A percentile compares a stretch with the other conserved stretches of the same genome.
These are phyloP conservation scores for Chloroceryle aenea DNA, from an alignment of 2,113 vertebrate species.

Conservation along the genomic window DNA sequence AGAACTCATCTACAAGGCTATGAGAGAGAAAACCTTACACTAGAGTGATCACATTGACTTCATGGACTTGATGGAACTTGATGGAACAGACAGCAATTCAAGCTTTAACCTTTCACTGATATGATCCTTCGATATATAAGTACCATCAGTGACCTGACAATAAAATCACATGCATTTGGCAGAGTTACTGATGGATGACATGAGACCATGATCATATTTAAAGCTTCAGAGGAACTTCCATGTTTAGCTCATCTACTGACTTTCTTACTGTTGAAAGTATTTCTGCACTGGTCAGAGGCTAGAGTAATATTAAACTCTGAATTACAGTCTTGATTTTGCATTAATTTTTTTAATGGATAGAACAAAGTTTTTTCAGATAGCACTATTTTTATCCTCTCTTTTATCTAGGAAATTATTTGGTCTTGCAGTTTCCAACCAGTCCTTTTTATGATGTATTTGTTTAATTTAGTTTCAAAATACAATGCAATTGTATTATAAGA, in stretches of 20 bases:
- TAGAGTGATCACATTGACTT: background rate
- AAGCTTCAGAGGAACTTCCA: background rate
- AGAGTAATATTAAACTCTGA: background rate
- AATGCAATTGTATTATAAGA: accelerated
- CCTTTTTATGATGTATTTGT: background rate
- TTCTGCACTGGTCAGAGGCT: background rate
- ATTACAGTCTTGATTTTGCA: background rate
- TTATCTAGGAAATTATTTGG: background rate
- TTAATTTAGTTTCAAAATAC: background rate
- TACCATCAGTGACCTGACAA: background rate
- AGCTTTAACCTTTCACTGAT: background rate
- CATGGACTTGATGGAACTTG: too few species aligned
- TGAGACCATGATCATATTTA: accelerated
- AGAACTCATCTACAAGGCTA: background rate
- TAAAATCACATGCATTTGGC: background rate
- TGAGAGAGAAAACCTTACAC: background rate
- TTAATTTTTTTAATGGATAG: background rate
- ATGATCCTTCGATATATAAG: background rate
- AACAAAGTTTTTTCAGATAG: background rate
- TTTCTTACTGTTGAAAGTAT: background rate
- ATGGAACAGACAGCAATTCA: background rate
- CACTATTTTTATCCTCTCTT: background rate
- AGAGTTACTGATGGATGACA: background rate
- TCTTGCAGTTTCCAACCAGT: background rate
- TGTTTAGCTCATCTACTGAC: background rate